These are phyloP conservation scores for Coptotermes formosanus DNA, from an alignment of 1,140 invertebrate genomes.

Conservation along the genomic window DNA sequence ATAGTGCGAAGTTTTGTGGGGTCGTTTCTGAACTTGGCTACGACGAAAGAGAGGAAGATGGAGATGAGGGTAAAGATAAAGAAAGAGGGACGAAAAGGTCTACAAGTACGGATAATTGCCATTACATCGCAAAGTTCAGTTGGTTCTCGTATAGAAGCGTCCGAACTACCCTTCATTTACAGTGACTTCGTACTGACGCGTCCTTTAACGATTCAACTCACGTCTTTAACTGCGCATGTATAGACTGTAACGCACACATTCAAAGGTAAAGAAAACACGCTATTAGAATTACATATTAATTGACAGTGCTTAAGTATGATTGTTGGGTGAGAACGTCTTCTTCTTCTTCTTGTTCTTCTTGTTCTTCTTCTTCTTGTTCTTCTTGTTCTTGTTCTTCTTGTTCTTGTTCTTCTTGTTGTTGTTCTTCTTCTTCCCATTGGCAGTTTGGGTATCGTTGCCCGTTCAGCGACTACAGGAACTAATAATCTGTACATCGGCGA, in stretches of 20 bases:
- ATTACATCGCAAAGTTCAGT: slow-evolving; percentile 12
- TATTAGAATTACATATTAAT: neutral
- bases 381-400: too few species aligned
- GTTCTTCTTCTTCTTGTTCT: too few species aligned
- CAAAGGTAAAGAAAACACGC: neutral
- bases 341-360: too few species aligned
- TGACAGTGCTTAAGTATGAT: neutral
- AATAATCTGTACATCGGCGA: too few species aligned
- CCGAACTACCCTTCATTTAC: neutral
- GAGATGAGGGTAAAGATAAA: too few species aligned
- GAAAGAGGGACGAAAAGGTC: neutral
- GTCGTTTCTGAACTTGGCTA: neutral
- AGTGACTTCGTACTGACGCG: neutral
- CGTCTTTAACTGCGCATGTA: neutral
- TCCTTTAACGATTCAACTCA: slow-evolving; percentile 11
- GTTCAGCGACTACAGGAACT: too few species aligned
- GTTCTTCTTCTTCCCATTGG: too few species aligned
- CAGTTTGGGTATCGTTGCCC: too few species aligned
- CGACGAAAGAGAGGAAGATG: neutral
- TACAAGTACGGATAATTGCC: slow-evolving; percentile 7
- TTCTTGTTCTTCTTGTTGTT: too few species aligned
- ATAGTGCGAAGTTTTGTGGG: neutral
- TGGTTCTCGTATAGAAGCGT: neutral
- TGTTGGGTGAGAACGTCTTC: too few species aligned
- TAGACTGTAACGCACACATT: too few species aligned